Evolutionary conservation across 2,888 invertebrate genomes (phyloP), one percentile per base, ranked within the genome.

Genomic region (Tethea ocularis): DNA sequence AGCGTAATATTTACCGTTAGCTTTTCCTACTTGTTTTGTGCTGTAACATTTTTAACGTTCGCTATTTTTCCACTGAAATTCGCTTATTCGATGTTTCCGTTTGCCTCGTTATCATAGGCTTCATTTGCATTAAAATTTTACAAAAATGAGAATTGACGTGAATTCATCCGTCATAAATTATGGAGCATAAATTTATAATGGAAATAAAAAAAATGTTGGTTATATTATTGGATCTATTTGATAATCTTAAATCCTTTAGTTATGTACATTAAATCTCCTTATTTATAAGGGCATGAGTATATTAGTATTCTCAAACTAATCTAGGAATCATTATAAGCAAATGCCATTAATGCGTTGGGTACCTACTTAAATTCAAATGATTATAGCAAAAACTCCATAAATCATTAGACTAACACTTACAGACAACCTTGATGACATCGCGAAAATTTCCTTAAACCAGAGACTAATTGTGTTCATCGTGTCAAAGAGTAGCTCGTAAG

Each of bases 111-210:
- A 54, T 33, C 54, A 33, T 20, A 33, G 33, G 8, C 22, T 36
- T 33, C 20, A 33, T 54, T 36, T 53, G 53, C 53, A 54, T 54
- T 22, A 8, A 29, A 29, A 10, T 53, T 53, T 53, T 20, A 29
- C 53, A 23, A 38, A 36, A 36, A 15, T 15, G 36, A 36, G 15
- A 36, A 36, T 15, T 33, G 15, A 13, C 15, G 36, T 36, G 36
- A 36, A 36, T 36, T 5, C 36, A 15, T 13, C 2, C 4, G 6
- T 1, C 38, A n/a, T n/a, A n/a, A n/a, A n/a, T n/a, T n/a, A n/a
- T 38, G 38, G n/a, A 15, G 8, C 6, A 10, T 10, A 6, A 8
- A 41, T 17, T 41, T 41, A 41, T 5, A 3, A 20, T 46, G 15
- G 20, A 46, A n/a, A 46, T 20, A 46, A 10, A 46, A 46, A 17